Conservation (phyloP, 2,888 invertebrate genomes). For the Teleiodes luculella region DNA sequence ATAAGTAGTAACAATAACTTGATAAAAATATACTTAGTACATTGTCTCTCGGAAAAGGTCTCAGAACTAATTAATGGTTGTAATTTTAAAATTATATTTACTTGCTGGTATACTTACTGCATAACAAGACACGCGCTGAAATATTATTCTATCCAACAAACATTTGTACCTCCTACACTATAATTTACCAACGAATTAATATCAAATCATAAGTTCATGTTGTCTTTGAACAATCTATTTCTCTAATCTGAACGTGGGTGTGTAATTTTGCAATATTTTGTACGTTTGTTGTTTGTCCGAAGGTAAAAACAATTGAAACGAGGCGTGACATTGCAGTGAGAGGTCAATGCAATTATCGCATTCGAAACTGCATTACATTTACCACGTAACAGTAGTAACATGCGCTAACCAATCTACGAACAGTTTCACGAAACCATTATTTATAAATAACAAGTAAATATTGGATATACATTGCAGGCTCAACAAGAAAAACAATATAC, state of each 20-base stretch:
- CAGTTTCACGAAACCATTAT: slow-evolving; percentile 13
- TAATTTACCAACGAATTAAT: background rate
- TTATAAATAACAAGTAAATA: too few species aligned
- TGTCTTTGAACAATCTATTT: background rate
- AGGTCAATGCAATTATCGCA: slow-evolving; percentile 57
- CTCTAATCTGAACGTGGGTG: background rate
- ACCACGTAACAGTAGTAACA: slow-evolving; percentile 59
- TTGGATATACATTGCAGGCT: too few species aligned
- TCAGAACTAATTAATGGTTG: too few species aligned
- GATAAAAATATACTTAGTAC: too few species aligned
- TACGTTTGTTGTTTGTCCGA: slow-evolving; percentile 18
- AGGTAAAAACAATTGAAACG: slow-evolving; percentile 47
- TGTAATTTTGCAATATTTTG: background rate
- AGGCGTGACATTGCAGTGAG: slow-evolving; percentile 48
- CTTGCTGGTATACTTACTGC: background rate
- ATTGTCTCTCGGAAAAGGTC: too few species aligned
- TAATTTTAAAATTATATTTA: background rate
- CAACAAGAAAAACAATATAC: too few species aligned
- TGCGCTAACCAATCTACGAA: slow-evolving; percentile 63
- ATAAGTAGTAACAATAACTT: too few species aligned
- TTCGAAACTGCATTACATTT: slow-evolving; percentile 56
- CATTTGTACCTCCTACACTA: background rate
- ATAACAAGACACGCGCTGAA: too few species aligned
- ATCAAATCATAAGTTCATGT: background rate
- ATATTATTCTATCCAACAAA: too few species aligned